phyloP scores from a whole-genome alignment of 2,797 vertebrate species.

The Sebastes variabilis region DNA sequence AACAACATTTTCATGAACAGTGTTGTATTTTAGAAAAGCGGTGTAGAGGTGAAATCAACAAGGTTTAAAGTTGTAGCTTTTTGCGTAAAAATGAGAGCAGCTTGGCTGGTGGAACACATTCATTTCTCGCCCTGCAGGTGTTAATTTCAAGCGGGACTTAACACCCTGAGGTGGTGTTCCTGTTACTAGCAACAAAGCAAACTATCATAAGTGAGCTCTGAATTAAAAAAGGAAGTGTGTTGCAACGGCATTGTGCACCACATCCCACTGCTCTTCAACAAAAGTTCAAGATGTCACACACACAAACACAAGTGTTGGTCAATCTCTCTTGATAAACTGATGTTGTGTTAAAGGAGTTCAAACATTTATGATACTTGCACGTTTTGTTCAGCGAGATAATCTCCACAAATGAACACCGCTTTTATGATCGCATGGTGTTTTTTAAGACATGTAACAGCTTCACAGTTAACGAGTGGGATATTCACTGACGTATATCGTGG shows the following conservation, averaged over 20 bases:
- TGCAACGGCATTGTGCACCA: background rate
- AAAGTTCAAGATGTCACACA: background rate
- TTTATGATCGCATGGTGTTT: no score
- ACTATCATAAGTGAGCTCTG: background rate
- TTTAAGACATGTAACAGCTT: no score
- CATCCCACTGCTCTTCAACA: background rate
- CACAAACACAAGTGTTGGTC: background rate
- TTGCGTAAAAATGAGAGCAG: background rate
- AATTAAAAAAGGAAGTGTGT: background rate
- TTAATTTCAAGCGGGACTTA: slow-evolving; percentile 16
- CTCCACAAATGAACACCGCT: no score
- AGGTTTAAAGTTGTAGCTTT: background rate
- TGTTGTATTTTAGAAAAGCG: background rate
- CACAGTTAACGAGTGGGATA: no score
- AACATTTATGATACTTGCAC: no score
- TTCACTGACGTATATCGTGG: no score
- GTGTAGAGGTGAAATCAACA: background rate
- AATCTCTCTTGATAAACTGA: background rate
- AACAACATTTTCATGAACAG: background rate
- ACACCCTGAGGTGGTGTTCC: slow-evolving; percentile 6
- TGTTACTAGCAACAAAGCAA: slow-evolving; percentile 20
- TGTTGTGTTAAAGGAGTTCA: background rate
- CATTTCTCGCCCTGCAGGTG: slow-evolving; percentile 20
- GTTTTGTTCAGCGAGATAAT: no score
- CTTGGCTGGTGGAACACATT: slow-evolving; percentile 1